Conservation (phyloP, 2,797 vertebrate species). For the Serranus cabrilla region DNA sequence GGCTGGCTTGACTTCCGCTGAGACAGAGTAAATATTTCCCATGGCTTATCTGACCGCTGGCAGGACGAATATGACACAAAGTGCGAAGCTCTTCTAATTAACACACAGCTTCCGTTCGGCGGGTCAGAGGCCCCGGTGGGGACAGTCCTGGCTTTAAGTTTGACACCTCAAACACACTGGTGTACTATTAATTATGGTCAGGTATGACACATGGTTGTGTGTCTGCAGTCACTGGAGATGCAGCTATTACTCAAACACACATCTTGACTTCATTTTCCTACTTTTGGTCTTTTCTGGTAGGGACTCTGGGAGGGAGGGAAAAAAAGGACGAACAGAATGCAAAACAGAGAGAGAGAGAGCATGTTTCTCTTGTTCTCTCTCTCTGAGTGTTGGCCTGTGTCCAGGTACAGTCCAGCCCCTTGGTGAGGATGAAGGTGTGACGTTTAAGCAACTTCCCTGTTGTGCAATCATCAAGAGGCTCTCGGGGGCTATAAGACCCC, state of each 20-base stretch:
- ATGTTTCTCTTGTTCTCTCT: conserved; percentile 15
- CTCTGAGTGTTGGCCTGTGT: conserved; percentile 59
- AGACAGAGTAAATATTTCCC: conserved; percentile 83
- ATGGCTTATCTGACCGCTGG: conserved; percentile 82
- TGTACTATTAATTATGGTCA: conserved; percentile 10
- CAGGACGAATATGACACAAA: conserved; percentile 65
- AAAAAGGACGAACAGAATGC: conserved; percentile 26
- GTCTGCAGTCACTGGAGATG: conserved; percentile 13
- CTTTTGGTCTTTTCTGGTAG: conserved; percentile 22
- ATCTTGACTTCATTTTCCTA: conserved; percentile 76
- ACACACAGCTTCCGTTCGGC: conserved; percentile 42
- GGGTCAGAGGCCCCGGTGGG: conserved; percentile 40
- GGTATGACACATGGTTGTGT: conserved; percentile 14
- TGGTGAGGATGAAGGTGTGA: conserved; percentile 66
- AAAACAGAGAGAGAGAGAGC: conserved; percentile 20
- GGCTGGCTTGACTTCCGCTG: conserved; percentile 75
- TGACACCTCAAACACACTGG: conserved; percentile 29
- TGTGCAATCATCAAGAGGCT: conserved; percentile 75
- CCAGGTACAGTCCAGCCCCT: conserved; percentile 74
- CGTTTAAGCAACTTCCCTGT: conserved; percentile 68
- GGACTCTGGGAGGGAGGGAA: conserved; percentile 8
- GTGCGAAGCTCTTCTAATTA: conserved; percentile 70
- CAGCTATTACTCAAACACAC: conserved; percentile 53
- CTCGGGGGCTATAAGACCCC: conserved; percentile 78
- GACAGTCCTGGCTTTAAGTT: conserved; percentile 15